Evolutionary conservation across 2,888 invertebrate genomes (phyloP).

Genomic region (Strigamia maritima): DNA sequence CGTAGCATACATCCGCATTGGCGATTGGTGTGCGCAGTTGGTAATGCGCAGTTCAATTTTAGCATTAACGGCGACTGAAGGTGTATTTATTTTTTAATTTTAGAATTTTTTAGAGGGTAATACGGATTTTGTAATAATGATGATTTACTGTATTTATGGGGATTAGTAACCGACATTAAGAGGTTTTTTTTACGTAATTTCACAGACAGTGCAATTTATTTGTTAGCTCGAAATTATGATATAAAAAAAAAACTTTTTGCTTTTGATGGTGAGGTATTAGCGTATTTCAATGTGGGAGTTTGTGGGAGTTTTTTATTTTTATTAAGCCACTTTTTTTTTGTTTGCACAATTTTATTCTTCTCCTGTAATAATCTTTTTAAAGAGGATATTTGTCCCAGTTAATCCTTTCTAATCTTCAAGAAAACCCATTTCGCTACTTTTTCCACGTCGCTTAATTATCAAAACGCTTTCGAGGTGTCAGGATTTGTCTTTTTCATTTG

Average conservation of each 20-base stretch:
- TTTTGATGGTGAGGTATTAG: too few species aligned
- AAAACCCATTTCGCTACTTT: not conserved
- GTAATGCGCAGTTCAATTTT: too few species aligned
- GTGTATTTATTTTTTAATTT: not conserved
- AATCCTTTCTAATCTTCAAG: not conserved
- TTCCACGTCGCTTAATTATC: not conserved
- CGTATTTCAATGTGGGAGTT: not conserved
- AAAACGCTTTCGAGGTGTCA: not conserved
- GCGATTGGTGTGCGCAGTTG: too few species aligned
- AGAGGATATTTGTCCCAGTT: not conserved
- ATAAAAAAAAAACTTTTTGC: not conserved
- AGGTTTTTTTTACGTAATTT: not conserved
- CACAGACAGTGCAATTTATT: too few species aligned
- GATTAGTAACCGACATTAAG: not conserved
- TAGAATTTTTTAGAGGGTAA: not conserved
- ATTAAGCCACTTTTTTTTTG: not conserved
- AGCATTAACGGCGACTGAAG: too few species aligned
- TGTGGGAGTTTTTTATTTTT: not conserved
- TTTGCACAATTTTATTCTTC: not conserved
- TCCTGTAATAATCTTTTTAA: not conserved
- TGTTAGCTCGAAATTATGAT: not conserved
- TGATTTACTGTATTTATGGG: not conserved
- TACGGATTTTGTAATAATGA: not conserved
- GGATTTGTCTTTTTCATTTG: slow-evolving; percentile 7
- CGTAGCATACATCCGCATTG: too few species aligned